A percentile compares a stretch with the other conserved stretches of the same genome.
phyloP scores from a whole-genome alignment of 2,797 vertebrate species.

The Danio albolineatus region DNA sequence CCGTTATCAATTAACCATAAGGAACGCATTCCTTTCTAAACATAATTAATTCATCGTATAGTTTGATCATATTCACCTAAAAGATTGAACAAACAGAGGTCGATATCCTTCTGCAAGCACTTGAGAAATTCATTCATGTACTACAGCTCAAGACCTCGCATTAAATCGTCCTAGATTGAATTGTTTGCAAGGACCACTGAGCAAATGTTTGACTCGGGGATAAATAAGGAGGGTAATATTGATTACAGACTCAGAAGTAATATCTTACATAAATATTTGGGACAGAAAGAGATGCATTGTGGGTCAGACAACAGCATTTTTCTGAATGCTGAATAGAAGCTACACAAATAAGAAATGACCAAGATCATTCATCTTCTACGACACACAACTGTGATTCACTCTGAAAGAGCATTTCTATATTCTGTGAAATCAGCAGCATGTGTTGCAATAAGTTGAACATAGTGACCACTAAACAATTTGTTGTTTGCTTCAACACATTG shows the following conservation, averaged over 20 bases:
- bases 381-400: not conserved
- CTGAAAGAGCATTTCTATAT: conserved; percentile 1
- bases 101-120: not conserved
- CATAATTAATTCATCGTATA: not conserved
- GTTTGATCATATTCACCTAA: conserved; percentile 5
- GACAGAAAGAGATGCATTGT: conserved; percentile 33
- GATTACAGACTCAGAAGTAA: conserved; percentile 39
- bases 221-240: conserved; percentile 45
- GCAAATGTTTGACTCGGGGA: conserved; percentile 34
- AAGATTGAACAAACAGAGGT: conserved; percentile 20
- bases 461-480: not conserved
- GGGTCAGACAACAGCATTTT: conserved; percentile 11
- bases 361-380: conserved; percentile 6
- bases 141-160: conserved; percentile 7
- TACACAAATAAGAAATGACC: conserved; percentile 30
- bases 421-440: not conserved
- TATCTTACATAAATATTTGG: conserved; percentile 36
- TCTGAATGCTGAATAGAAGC: not conserved
- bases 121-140: conserved; percentile 1
- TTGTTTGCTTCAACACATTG: not conserved
- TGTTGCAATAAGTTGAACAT: not conserved
- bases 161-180: conserved; percentile 21
- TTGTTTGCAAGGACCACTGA: conserved; percentile 38
- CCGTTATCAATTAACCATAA: not conserved
- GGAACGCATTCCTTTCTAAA: not conserved